Base-by-base conservation (phyloP, 2,113 vertebrate genomes). In the Todiramphus chloris region DNA sequence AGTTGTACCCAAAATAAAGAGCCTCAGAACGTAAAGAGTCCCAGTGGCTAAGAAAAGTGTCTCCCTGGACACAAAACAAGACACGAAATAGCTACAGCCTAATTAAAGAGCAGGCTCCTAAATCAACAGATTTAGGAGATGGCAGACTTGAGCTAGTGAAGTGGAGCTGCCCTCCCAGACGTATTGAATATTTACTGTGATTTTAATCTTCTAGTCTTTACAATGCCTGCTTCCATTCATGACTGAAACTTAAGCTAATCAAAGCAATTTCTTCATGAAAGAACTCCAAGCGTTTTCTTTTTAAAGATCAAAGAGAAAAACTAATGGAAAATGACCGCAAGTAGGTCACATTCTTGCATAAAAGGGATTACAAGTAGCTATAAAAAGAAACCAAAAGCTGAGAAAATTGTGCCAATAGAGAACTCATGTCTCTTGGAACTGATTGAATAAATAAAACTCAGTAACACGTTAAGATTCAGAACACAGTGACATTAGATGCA, bases 341-440 rank as follows among this genome's bases (percentile, higher is more conserved):
- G 88, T 94, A 92, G 94, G 90, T 96, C 95, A 96, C 76, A 96
- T 80, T 92, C 90, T 81, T 93, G 64, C 80, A 94, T 58, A 87
- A 89, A 93, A 91, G 83, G 75, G 73, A 95, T 91, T 81, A 90
- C 51, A 93, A 90, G 76, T 18, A 87, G 80, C 90, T 95, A 90
- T 82, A 94, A 93, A 95, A 95, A 93, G 92, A 92, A 94, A 86
- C 67, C 39, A 95, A 92, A 78, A 89, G 72, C 96, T 89, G 43
- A 67, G 59, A 95, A 62, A 96, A 95, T 48, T 86, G 68, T 94
- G 90, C 88, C 90, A 95, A 80, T 50, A 75, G 89, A 96, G 87
- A 95, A 96, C 60, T 46, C 67, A 83, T 56, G 78, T 83, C 6
- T 20, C 89, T 81, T 62, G 27, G 69, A 94, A 91, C 72, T 82